Base-by-base conservation (phyloP, 2,797 vertebrate genomes). In the Taenioides sp. region DNA sequence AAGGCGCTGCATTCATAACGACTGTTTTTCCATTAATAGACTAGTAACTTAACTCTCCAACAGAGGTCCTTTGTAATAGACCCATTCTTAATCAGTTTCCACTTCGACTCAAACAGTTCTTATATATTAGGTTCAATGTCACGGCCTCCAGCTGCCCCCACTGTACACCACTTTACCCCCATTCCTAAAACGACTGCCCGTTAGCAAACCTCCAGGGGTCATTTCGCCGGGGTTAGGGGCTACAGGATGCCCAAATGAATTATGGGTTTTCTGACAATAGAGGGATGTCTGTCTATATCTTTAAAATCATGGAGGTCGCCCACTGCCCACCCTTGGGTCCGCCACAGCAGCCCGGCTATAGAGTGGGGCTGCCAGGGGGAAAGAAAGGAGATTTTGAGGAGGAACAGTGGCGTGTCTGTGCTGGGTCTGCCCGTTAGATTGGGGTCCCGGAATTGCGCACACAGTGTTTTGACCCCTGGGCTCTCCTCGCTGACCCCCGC, bases 401-500 rank as follows among this genome's bases (percentile, higher is more conserved):
- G 81, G 76, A 92, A 95, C 94, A 95, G 91, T 89, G 86, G 86
- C 77, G 64, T 0, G 73, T 91, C 92, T 95, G 92, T 95, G 84
- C 80, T 23, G 50, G 76, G 73, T 77, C 58, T 43, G 72, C 67
- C 75, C 79, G 80, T 84, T 79, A 64, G 86, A 85, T 82, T 84
- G 87, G 86, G 90, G 84, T 90, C 86, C 91, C 89, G 92, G 92
- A 94, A 93, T 90, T 92, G 86, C 90, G 89, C 92, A 90, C 90
- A 93, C 88, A 90, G 88, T 90, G 88, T 87, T 89, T 81, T 89
- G 91, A 93, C 92, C 92, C 89, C 86, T 80, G 80, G 82, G 88
- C 84, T 86, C 82, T 81, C 84, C 74, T 76, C 82, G 0, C 9
- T 2, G 84, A 86, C 87, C 84, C 78, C 84, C 80, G 81, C 81